Evolutionary conservation across 2,888 invertebrate genomes (phyloP), one percentile per base, ranked within the genome.

Genomic region (Byasa hedistus): DNA sequence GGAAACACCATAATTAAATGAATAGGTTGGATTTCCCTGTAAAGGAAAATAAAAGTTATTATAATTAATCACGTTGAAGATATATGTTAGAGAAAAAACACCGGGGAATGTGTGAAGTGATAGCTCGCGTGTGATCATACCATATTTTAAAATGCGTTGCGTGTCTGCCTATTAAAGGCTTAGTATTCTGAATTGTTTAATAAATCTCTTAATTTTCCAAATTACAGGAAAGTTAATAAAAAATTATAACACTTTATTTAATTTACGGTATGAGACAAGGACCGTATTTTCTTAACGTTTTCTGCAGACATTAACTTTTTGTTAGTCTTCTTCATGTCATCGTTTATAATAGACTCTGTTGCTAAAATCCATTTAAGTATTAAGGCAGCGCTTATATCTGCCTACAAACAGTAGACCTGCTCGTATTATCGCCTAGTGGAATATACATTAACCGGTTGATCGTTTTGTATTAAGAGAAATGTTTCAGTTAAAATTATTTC

Each of bases 1-100:
- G 71, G 93, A 89, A 21, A 94, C 94, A 63, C 93, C 94, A 76
- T 94, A 94, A 71, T 93, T 93, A 79, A 92, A 94, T 68, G 93
- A 92, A 82, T 94, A 94, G 71, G 91, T 92, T 68, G 92, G 88
- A 75, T 91, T 89, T 80, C 83, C 89, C 93, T 93, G 86, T 24
- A 70, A 68, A 68, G 68, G 71, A 52, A 57, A 65, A 27, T 56
- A 54, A 76, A 76, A 62, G 75, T 65, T 73, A 79, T 66, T 61
- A 68, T 68, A 73, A 62, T 72, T 78, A 80, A 85, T 82, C 81
- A 84, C 75, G 71, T 69, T 73, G 67, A 74, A 70, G 66, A 72
- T 72, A 68, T 69, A 69, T 68, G 73, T 72, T 73, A 74, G 66
- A 72, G 78, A 81, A 82, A 80, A 76, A 71, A 61, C 64, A 65